phyloP scores from a whole-genome alignment of 2,113 vertebrate species.

The Oxyura jamaicensis region DNA sequence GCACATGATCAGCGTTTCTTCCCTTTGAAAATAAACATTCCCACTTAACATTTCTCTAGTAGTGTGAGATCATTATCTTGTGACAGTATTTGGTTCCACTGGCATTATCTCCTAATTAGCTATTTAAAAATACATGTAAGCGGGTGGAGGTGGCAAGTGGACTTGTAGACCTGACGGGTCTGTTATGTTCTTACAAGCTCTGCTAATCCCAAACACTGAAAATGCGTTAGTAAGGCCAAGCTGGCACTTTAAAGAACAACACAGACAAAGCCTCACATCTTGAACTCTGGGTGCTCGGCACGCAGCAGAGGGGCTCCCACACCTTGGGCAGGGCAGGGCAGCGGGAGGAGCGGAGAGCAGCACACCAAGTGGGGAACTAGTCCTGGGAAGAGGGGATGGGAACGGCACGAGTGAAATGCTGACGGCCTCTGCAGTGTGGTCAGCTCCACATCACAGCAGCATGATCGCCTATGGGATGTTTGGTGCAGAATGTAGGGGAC shows the following conservation, averaged over 20 bases:
- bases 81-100: conserved; percentile 32
- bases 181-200: conserved; percentile 41
- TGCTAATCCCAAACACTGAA: conserved; percentile 36
- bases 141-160: background rate
- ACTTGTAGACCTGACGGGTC: conserved; percentile 42
- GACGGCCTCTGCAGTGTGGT: background rate
- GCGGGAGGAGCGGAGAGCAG: background rate
- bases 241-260: conserved; percentile 14
- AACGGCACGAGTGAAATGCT: background rate
- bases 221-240: conserved; percentile 8
- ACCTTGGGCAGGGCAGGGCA: background rate
- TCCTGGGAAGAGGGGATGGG: background rate
- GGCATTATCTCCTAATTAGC: conserved; percentile 55
- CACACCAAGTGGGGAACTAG: background rate
- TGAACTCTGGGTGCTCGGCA: background rate
- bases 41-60: conserved; percentile 18
- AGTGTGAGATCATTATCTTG: conserved; percentile 36
- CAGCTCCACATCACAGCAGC: background rate
- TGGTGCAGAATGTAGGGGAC: background rate
- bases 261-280: background rate
- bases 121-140: conserved; percentile 60
- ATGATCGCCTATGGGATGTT: background rate
- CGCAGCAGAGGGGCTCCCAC: background rate
- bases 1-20: conserved; percentile 50
- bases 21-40: conserved; percentile 62